Conservation (phyloP, 2,888 invertebrate genomes). For the Andrena fulva region DNA sequence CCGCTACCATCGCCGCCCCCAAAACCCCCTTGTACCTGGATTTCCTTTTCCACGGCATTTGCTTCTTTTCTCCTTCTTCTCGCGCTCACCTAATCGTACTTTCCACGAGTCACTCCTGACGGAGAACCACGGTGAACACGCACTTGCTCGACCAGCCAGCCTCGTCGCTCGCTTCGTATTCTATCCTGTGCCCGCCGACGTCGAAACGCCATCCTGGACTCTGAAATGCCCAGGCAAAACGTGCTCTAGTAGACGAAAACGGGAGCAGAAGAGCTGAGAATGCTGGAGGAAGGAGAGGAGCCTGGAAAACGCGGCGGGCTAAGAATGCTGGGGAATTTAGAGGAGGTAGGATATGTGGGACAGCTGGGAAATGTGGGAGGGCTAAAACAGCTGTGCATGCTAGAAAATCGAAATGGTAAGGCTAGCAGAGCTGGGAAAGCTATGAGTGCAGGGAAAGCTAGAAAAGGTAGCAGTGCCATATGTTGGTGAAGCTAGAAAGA, state of each 20-base stretch:
- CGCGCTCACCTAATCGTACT: slow-evolving; percentile 18
- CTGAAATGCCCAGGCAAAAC: slow-evolving; percentile 72
- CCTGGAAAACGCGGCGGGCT: too few species aligned
- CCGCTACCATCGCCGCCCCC: slow-evolving; percentile 22
- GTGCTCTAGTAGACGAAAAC: neutral
- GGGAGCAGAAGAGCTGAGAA: neutral
- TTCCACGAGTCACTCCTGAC: slow-evolving; percentile 67
- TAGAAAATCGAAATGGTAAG: too few species aligned
- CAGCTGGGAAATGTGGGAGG: neutral
- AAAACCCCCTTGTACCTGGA: slow-evolving; percentile 28
- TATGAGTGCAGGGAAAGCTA: neutral
- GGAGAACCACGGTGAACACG: slow-evolving; percentile 83
- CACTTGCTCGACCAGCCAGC: slow-evolving; percentile 85
- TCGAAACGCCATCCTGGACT: slow-evolving; percentile 84
- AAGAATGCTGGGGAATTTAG: too few species aligned
- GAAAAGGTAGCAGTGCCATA: neutral
- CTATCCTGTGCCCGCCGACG: slow-evolving; percentile 84
- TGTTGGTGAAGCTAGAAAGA: neutral
- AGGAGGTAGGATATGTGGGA: neutral
- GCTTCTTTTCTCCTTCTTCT: slow-evolving; percentile 1
- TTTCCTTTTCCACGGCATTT: slow-evolving; percentile 28
- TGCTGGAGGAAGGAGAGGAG: too few species aligned
- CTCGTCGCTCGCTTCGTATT: slow-evolving; percentile 85
- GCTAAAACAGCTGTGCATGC: neutral
- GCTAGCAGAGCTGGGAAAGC: neutral